These are phyloP conservation scores for Pogonomyrmex barbatus DNA, from an alignment of 1,140 invertebrate species.

Conservation along the genomic window DNA sequence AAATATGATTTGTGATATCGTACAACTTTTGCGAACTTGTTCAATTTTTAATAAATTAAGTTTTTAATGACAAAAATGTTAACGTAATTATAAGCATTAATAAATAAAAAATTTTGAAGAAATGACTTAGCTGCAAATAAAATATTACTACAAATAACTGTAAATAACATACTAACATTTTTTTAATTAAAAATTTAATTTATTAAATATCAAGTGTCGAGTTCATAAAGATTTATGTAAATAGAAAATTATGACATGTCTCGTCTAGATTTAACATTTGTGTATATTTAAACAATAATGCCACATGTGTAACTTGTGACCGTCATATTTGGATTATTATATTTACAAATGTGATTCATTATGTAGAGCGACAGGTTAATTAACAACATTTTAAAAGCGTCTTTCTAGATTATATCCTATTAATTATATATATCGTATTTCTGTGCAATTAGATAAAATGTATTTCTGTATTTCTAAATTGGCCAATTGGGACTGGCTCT, in stretches of 20 bases:
- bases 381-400: background rate
- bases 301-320: background rate
- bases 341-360: background rate
- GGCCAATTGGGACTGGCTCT: background rate
- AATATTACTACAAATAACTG: too few relatives aligned
- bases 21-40: too few relatives aligned
- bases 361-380: background rate
- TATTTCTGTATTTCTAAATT: conserved; percentile 4
- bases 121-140: too few relatives aligned
- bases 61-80: too few relatives aligned
- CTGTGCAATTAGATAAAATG: background rate
- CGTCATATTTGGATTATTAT: background rate
- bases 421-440: background rate
- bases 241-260: background rate
- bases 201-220: too few relatives aligned
- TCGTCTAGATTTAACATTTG: background rate
- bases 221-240: too few relatives aligned
- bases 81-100: too few relatives aligned
- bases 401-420: background rate
- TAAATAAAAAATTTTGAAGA: too few relatives aligned
- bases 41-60: too few relatives aligned
- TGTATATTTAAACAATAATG: background rate
- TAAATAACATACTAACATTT: too few relatives aligned
- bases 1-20: too few relatives aligned
- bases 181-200: too few relatives aligned